These are phyloP conservation scores for Drosophila anomelani DNA, from an alignment of 2,888 invertebrate genomes.

Conservation along the genomic window DNA sequence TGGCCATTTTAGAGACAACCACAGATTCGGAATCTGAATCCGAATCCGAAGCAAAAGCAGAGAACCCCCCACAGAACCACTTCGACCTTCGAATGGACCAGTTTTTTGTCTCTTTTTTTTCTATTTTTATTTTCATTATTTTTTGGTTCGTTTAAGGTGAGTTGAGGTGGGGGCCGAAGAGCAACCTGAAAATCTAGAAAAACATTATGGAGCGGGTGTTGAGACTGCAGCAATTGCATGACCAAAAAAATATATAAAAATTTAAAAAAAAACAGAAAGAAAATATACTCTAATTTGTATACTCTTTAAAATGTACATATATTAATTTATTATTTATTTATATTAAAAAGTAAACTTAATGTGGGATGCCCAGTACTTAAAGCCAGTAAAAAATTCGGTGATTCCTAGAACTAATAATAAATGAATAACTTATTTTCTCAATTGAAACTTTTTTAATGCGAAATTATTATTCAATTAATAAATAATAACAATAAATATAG, in stretches of 20 bases:
- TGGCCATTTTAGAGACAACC: conserved; percentile 27
- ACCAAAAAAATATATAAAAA: not conserved
- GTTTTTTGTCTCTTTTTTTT: conserved; percentile 45
- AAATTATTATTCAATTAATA: too few relatives aligned
- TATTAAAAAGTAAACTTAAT: too few relatives aligned
- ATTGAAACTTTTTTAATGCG: too few relatives aligned
- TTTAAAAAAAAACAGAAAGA: not conserved
- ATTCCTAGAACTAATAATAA: too few relatives aligned
- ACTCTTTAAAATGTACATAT: not conserved
- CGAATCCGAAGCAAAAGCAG: not conserved
- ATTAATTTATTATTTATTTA: too few relatives aligned
- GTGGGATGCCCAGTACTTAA: too few relatives aligned
- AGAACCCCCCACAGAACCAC: conserved; percentile 20
- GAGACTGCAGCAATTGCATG: conserved; percentile 12
- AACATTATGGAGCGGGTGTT: conserved; percentile 16
- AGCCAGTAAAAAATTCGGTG: too few relatives aligned
- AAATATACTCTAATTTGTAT: not conserved
- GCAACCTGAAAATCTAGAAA: conserved; percentile 20
- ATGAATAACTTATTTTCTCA: too few relatives aligned
- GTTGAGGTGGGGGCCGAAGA: not conserved
- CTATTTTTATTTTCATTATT: not conserved
- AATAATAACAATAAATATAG: too few relatives aligned
- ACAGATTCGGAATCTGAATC: conserved; percentile 2
- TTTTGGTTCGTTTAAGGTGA: not conserved
- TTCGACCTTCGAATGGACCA: conserved; percentile 67